A percentile compares a stretch with the other conserved stretches of the same genome.
phyloP scores from a whole-genome alignment of 2,888 invertebrate genomes.

The Drosophila pseudotalamancana region DNA sequence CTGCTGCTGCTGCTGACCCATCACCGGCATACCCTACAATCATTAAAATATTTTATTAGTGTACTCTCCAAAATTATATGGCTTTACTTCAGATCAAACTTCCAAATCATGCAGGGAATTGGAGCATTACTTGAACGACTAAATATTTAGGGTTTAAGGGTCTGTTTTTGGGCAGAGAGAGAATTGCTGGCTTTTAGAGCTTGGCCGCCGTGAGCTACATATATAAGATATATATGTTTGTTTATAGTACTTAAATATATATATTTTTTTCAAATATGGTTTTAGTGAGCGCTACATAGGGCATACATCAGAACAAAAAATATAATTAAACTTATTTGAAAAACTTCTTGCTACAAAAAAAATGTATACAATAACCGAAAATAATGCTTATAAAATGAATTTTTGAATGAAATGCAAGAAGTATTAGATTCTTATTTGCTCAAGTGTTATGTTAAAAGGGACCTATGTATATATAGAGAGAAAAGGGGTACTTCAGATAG shows the following conservation, averaged over 20 bases:
- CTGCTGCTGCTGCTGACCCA: constrained; percentile 81
- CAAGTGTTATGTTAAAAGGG: constrained; percentile 4
- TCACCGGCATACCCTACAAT: constrained; percentile 84
- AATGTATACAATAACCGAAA: too few species aligned
- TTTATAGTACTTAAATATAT: not conserved
- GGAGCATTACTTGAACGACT: constrained; percentile 37
- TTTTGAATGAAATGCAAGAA: not conserved
- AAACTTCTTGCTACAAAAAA: constrained; percentile 20
- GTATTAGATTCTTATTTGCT: not conserved
- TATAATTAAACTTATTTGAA: constrained; percentile 29
- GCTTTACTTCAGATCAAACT: not conserved
- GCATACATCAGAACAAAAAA: constrained; percentile 23
- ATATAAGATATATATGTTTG: not conserved
- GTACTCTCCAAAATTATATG: not conserved
- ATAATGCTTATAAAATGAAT: constrained; percentile 12
- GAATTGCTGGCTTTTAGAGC: constrained; percentile 11
- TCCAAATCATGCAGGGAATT: constrained; percentile 44
- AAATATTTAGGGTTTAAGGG: constrained; percentile 27
- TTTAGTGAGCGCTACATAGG: constrained; percentile 46
- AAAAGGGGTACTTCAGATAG: constrained; percentile 11
- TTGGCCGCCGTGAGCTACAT: constrained; percentile 34
- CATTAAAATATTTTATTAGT: constrained; percentile 31
- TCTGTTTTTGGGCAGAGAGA: not conserved
- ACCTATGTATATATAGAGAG: constrained; percentile 2
- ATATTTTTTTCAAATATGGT: not conserved